Percentiles rank a stretch among this genome's conserved stretches.
Conservation (phyloP, 1,140 invertebrate genomes). For the Bombus superbus region DNA sequence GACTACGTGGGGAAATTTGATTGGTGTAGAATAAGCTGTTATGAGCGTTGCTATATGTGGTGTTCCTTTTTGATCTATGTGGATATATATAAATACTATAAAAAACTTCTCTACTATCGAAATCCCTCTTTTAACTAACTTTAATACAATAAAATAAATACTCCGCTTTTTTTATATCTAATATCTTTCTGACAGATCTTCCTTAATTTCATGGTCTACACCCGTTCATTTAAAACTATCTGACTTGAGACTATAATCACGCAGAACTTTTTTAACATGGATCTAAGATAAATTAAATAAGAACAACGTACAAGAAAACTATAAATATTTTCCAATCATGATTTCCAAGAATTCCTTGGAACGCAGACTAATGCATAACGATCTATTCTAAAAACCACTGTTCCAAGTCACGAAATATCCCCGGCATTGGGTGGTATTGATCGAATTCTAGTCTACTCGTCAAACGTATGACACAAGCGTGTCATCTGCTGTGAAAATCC, state of each 20-base stretch:
- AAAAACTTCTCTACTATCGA: too few species aligned
- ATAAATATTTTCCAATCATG: not conserved
- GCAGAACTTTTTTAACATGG: too few species aligned
- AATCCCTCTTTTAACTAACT: too few species aligned
- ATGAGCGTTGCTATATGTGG: too few species aligned
- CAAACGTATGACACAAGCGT: not conserved
- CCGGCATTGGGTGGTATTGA: slow-evolving; percentile 7
- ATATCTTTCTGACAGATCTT: not conserved
- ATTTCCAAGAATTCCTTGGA: too few species aligned
- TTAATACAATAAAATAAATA: too few species aligned
- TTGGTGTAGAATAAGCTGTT: slow-evolving; percentile 5
- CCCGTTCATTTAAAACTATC: too few species aligned
- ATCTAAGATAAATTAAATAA: not conserved
- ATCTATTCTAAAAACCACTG: not conserved
- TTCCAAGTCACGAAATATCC: not conserved
- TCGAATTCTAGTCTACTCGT: slow-evolving; percentile 9
- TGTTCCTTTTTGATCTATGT: too few species aligned
- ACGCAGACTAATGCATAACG: not conserved
- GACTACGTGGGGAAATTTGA: not conserved
- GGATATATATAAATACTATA: too few species aligned
- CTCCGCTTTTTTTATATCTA: too few species aligned
- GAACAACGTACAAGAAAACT: not conserved
- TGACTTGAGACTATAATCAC: too few species aligned
- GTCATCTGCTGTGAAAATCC: not conserved
- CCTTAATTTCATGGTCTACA: too few species aligned